Evolutionary conservation across 2,113 vertebrate species (phyloP).

Genomic region (Caranx melampygus): DNA sequence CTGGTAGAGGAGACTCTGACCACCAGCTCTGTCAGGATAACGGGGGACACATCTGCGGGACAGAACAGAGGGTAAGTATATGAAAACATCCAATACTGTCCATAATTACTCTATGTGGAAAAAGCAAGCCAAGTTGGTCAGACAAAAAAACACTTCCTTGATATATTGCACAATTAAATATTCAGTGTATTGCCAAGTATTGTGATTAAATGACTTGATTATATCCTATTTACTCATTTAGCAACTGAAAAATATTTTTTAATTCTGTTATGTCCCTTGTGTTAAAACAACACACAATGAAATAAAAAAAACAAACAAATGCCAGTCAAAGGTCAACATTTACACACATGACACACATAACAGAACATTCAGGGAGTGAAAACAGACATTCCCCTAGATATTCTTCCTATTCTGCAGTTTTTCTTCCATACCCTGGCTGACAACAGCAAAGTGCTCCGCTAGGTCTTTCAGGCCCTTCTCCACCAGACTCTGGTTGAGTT

Average conservation of each 20-base stretch:
- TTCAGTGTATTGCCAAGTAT: neutral
- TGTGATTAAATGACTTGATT: neutral
- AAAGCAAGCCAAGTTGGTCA: neutral
- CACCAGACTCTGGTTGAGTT: slow-evolving; percentile 86
- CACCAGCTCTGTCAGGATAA: slow-evolving; percentile 84
- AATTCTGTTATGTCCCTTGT: neutral
- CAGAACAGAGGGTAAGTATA: neutral
- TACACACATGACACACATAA: neutral
- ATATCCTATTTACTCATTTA: neutral
- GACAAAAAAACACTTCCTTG: neutral
- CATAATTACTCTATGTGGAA: neutral
- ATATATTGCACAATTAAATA: neutral
- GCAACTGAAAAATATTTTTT: neutral
- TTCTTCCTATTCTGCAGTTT: neutral
- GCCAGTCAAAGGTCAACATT: neutral
- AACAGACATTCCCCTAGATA: neutral
- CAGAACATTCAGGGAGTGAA: neutral
- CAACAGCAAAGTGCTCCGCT: slow-evolving; percentile 87
- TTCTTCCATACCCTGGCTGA: slow-evolving; percentile 85
- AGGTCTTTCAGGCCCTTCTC: slow-evolving; percentile 87
- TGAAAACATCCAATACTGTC: neutral
- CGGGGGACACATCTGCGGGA: slow-evolving; percentile 83
- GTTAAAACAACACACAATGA: neutral
- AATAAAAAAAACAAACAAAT: neutral
- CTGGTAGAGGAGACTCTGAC: slow-evolving; percentile 86